These are phyloP conservation scores for Parnassius glacialis DNA, from an alignment of 2,888 invertebrate genomes.

Conservation along the genomic window DNA sequence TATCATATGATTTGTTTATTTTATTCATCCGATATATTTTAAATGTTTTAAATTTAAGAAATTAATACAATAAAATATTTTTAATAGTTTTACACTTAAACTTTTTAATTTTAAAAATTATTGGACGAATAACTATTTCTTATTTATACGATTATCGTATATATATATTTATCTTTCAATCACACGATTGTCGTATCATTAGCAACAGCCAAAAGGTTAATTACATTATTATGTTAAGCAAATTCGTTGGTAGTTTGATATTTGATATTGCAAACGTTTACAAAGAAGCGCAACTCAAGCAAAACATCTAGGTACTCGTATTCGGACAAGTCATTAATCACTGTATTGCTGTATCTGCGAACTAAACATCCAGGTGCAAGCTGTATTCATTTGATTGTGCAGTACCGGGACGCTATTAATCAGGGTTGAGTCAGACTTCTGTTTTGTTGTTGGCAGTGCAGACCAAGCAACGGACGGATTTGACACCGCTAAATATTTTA, in stretches of 20 bases:
- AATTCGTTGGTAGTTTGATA: neutral
- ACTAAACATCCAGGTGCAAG: constrained; percentile 54
- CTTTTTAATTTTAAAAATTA: too few relatives aligned
- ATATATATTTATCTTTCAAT: too few relatives aligned
- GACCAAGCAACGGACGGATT: constrained; percentile 4
- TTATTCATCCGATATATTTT: too few relatives aligned
- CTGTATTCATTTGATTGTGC: constrained; percentile 66
- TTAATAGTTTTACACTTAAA: too few relatives aligned
- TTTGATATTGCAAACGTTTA: neutral
- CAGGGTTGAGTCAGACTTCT: constrained; percentile 57
- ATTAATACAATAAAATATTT: too few relatives aligned
- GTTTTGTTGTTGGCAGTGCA: constrained; percentile 33
- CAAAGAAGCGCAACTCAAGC: neutral
- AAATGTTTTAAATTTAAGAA: too few relatives aligned
- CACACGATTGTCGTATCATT: too few relatives aligned
- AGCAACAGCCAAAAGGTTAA: too few relatives aligned
- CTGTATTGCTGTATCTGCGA: constrained; percentile 29
- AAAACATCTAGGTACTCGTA: constrained; percentile 1
- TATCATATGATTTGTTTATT: too few relatives aligned
- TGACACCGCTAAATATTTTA: neutral
- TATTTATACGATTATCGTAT: too few relatives aligned
- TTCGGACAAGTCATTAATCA: constrained; percentile 33
- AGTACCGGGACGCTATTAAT: constrained; percentile 66
- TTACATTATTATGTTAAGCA: too few relatives aligned
- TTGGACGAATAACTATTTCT: too few relatives aligned